phyloP scores from a whole-genome alignment of 2,797 vertebrate species.

The Lacerta agilis region DNA sequence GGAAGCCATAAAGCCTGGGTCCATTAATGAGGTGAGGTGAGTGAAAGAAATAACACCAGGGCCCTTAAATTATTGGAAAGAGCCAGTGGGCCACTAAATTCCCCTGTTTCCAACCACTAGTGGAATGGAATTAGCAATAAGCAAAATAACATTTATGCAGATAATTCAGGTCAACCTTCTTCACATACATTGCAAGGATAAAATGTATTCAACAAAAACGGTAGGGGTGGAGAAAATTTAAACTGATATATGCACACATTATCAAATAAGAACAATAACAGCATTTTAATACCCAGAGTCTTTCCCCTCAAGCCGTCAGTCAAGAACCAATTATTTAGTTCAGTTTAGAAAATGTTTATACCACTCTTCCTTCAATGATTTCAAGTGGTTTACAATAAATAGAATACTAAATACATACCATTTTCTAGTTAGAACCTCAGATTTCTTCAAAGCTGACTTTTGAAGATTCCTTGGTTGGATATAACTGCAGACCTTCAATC shows the following conservation, averaged over 20 bases:
- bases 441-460: neutral
- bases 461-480: neutral
- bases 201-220: neutral
- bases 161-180: neutral
- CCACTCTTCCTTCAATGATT: neutral
- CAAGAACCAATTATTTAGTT: neutral
- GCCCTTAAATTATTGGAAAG: neutral
- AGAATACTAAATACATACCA: neutral
- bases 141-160: neutral
- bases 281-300: neutral
- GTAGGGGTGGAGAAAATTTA: neutral
- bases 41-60: neutral
- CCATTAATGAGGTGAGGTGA: neutral
- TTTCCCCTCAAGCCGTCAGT: neutral
- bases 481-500: no score
- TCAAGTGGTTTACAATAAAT: neutral
- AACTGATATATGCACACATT: neutral
- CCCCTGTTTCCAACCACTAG: neutral
- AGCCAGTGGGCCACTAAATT: neutral
- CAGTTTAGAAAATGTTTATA: neutral
- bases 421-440: neutral
- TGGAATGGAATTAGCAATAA: neutral
- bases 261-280: neutral
- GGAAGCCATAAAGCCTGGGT: neutral
- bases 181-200: neutral